phyloP scores from a whole-genome alignment of 2,888 invertebrate genomes.

The Megamerina dolium region DNA sequence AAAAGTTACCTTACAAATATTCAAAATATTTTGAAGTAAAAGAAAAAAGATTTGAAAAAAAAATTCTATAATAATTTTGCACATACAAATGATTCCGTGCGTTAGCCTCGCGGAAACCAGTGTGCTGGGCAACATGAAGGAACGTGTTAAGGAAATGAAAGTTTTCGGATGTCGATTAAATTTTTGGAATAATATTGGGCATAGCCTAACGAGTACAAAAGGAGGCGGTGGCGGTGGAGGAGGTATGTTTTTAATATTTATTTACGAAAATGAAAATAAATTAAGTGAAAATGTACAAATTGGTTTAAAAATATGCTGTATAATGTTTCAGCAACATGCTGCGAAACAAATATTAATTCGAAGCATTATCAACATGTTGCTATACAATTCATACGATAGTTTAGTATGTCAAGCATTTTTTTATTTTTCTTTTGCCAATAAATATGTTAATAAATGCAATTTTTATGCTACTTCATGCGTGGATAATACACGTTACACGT shows the following conservation, averaged over 20 bases:
- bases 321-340: too few species aligned
- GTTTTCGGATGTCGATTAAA: conserved; percentile 53
- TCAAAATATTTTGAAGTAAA: neutral
- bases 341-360: too few species aligned
- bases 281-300: neutral
- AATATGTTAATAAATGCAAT: too few species aligned
- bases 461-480: too few species aligned
- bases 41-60: neutral
- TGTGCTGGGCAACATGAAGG: conserved; percentile 53
- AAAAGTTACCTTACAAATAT: neutral
- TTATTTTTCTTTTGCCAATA: too few species aligned
- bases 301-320: neutral
- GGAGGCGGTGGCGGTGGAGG: conserved; percentile 37
- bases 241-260: neutral
- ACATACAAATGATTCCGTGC: conserved; percentile 50
- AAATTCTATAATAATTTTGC: conserved; percentile 3
- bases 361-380: too few species aligned
- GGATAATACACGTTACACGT: too few species aligned
- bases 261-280: neutral
- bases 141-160: conserved; percentile 53
- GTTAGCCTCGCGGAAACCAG: conserved; percentile 51
- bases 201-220: conserved; percentile 47
- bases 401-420: too few species aligned
- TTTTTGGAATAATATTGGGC: conserved; percentile 52
- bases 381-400: too few species aligned